Conservation (phyloP, 2,797 vertebrate genomes). For the Cyclura pinguis region DNA sequence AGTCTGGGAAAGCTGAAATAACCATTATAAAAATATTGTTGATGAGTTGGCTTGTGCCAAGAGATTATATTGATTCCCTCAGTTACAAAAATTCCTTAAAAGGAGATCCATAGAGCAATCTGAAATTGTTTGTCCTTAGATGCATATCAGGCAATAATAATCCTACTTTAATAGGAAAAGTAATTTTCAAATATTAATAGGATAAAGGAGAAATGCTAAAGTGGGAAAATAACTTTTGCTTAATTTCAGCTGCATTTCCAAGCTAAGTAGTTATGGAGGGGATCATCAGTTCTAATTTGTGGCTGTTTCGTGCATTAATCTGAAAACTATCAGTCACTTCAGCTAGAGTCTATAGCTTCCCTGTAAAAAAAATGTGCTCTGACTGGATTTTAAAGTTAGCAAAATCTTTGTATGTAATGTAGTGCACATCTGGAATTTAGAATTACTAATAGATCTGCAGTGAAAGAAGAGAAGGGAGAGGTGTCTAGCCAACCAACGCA, state of each 20-base stretch:
- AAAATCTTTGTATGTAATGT: conserved; percentile 62
- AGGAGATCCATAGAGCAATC: background rate
- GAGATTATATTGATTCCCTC: background rate
- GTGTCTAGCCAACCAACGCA: conserved; percentile 75
- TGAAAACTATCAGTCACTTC: conserved; percentile 46
- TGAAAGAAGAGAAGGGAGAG: conserved; percentile 69
- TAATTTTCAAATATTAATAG: background rate
- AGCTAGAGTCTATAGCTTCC: conserved; percentile 62
- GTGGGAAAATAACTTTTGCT: background rate
- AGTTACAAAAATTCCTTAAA: background rate
- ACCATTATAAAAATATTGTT: background rate
- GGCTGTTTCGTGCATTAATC: conserved; percentile 57
- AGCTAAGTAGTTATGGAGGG: conserved; percentile 30
- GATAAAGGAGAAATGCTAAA: conserved; percentile 21
- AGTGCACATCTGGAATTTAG: conserved; percentile 75
- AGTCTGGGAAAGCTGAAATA: background rate
- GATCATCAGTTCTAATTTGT: conserved; percentile 43
- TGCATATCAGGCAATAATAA: background rate
- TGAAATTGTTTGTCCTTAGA: background rate
- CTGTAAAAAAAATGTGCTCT: conserved; percentile 54
- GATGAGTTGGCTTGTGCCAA: background rate
- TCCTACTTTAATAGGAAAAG: background rate
- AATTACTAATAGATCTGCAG: conserved; percentile 73
- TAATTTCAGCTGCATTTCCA: conserved; percentile 25
- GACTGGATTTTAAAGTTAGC: conserved; percentile 61